phyloP scores from a whole-genome alignment of 2,888 invertebrate species.

The Hirtodrosophila duncani region DNA sequence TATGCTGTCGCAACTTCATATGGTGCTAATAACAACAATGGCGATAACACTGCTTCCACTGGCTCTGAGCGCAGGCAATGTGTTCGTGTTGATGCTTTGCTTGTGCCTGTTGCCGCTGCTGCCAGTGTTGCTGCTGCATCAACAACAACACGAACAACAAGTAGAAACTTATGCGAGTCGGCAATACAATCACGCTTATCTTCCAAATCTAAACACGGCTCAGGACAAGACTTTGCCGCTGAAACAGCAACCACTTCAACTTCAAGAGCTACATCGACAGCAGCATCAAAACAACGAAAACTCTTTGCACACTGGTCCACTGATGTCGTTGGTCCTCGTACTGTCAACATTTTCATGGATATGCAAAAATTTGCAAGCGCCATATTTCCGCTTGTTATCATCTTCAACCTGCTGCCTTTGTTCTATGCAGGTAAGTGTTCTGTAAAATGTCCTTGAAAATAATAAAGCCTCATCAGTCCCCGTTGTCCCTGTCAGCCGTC shows the following conservation, averaged over 20 bases:
- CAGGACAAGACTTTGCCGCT: slow-evolving; percentile 37
- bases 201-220: slow-evolving; percentile 64
- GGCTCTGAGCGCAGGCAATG: slow-evolving; percentile 30
- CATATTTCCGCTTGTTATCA: slow-evolving; percentile 77
- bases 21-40: slow-evolving; percentile 45
- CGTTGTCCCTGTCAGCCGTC: too few relatives aligned
- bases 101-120: slow-evolving; percentile 6
- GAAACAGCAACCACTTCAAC: slow-evolving; percentile 28
- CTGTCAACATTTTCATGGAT: slow-evolving; percentile 65
- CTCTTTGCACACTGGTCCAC: slow-evolving; percentile 42
- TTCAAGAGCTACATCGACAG: slow-evolving; percentile 32
- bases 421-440: slow-evolving; percentile 78
- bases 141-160: slow-evolving; percentile 30
- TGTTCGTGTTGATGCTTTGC: not conserved
- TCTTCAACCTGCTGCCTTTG: slow-evolving; percentile 78
- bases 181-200: slow-evolving; percentile 71
- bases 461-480: too few relatives aligned
- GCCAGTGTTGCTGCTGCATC: slow-evolving; percentile 40
- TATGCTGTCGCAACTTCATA: slow-evolving; percentile 53
- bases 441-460: too few relatives aligned
- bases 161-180: slow-evolving; percentile 17
- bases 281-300: slow-evolving; percentile 53
- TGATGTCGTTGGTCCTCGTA: slow-evolving; percentile 31
- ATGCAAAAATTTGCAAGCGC: slow-evolving; percentile 75
- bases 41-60: slow-evolving; percentile 27